Evolutionary conservation across 2,888 invertebrate species (phyloP), one percentile per base, ranked within the genome.

Genomic region (Marasmarcha lunaedactyla): DNA sequence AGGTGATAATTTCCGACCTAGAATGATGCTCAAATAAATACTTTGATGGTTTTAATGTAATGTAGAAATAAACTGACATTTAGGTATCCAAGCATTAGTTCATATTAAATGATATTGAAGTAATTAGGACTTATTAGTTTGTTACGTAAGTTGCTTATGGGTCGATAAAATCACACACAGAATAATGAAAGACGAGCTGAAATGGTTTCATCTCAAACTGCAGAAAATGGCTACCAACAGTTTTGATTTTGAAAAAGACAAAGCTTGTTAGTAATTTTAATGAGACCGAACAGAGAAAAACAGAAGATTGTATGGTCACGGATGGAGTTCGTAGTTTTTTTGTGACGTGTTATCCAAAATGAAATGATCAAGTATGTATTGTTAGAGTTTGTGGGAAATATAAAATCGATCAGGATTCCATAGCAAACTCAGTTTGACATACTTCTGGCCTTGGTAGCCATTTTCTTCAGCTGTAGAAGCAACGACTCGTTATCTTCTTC

Each of bases 401-500:
- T 61, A 63, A 63, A 52, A 57, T 55, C 11, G 30, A 11, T 30
- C 4, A 30, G 30, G 59, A 63, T 62, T 64, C 58, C 63, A 72
- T 64, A 71, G 70, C 55, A 68, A 57, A 68, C 63, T 60, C 63
- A 57, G 56, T 64, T 61, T 62, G 71, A 88, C 89, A 83, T 90
- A 91, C 90, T 89, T 89, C 89, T 88, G 84, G 91, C 89, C 84
- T 91, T 90, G 76, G 90, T 89, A 85, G 95, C 94, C 91, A 97
- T 92, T 90, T 96, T 96, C 88, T 95, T 94, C 85, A 97, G 89
- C 88, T 97, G 97, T 86, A 94, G 88, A 79, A 94, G 90, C 79
- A 97, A 87, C 56, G 94, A 94, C 79, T 98, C 97, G 87, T 97
- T 97, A 87, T 98, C 97, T 74, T 96, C 95, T 84, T 98, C 97